Base-by-base conservation (phyloP, 2,888 invertebrate species). In the Villa cingulata region DNA sequence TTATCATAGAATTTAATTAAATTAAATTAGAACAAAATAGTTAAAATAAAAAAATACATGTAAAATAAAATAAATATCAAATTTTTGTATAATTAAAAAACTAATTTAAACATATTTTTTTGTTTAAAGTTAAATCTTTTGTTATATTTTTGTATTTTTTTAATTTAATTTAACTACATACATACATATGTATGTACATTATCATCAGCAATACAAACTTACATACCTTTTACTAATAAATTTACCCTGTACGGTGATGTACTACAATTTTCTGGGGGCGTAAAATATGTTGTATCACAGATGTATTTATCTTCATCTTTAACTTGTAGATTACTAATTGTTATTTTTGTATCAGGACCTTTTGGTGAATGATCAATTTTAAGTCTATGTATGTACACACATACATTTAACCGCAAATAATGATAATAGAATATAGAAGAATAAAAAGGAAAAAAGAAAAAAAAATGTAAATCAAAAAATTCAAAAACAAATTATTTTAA, bases 251-350 rank as follows among this genome's bases (percentile, higher is more conserved):
- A 83, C 57, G 82, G 67, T 56, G 66, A 65, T 57, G 64, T 80
- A 62, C 81, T 79, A 71, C 86, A 86, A 57, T 76, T 75, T 62
- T 84, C 83, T 52, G 76, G 73, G 51, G 84, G 83, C 65, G 81
- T 80, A 59, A 82, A 68, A 69, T 83, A 86, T 51, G 85, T 85
- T 58, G 82, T 80, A 66, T 86, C 86, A 68, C 86, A 86, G 62
- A 80, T 81, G 70, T 85, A 86, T 54, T 77, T 73, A 50, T 81
- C 84, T 62, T 86, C 84, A 67, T 86, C 85, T 55, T 77, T 74
- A 52, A 82, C 72, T 62, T 77, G 73, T 50, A 84, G 71, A 52
- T 75, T 45, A 45, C 54, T 54, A 38, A 57, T 50, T 32, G 37
- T 42, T n/a, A 57, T 44, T 40, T 50, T 46, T 32, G 54, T 53